These are phyloP conservation scores for Euzetes globulus DNA, from an alignment of 2,888 invertebrate genomes.

Conservation along the genomic window DNA sequence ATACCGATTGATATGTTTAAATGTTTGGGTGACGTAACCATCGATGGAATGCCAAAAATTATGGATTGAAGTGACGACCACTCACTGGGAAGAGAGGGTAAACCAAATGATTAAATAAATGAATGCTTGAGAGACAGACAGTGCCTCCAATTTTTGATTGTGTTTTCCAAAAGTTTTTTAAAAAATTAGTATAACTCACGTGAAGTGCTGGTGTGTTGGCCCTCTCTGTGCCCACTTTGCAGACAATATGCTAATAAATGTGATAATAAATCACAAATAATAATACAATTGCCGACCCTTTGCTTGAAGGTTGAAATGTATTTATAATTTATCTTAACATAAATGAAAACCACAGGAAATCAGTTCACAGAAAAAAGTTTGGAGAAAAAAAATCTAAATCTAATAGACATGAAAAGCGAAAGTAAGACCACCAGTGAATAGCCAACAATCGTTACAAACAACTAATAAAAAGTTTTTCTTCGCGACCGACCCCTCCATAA, in stretches of 20 bases:
- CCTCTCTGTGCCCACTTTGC: background rate
- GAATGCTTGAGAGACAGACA: background rate
- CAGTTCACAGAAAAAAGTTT: background rate
- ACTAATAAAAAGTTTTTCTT: too few relatives aligned
- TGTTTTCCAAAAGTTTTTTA: background rate
- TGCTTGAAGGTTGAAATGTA: background rate
- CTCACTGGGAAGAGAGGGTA: background rate
- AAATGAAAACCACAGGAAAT: constrained; percentile 29
- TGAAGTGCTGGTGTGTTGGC: background rate
- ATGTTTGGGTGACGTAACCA: constrained; percentile 15
- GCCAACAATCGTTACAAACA: too few relatives aligned
- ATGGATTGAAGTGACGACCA: constrained; percentile 2
- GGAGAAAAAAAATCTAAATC: background rate
- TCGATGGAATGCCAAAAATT: constrained; percentile 14
- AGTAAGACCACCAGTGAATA: constrained; percentile 11
- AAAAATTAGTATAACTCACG: background rate
- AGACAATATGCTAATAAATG: constrained; percentile 10
- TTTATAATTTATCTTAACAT: constrained; percentile 12
- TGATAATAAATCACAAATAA: constrained; percentile 11
- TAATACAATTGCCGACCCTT: background rate
- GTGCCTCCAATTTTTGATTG: background rate
- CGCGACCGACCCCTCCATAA: too few relatives aligned
- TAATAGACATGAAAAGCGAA: constrained; percentile 1
- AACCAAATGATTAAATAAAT: background rate
- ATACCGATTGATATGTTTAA: constrained; percentile 6